These are phyloP conservation scores for Condylura cristata DNA, from an alignment of 2,113 vertebrate genomes.

Conservation along the genomic window DNA sequence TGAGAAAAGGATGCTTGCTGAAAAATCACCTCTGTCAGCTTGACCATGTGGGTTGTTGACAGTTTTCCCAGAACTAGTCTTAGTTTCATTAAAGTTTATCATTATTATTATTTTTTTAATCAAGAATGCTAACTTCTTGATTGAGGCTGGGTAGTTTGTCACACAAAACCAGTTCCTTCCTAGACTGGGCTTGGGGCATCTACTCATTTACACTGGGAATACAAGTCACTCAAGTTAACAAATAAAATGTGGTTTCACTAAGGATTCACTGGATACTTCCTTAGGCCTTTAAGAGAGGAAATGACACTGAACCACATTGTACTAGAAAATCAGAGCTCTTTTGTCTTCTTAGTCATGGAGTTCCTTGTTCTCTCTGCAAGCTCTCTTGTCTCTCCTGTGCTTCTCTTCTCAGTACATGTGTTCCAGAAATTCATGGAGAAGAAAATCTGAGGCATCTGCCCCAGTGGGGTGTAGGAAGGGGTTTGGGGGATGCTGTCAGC, in stretches of 20 bases:
- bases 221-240: background rate
- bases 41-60: background rate
- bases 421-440: background rate
- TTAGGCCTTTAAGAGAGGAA: background rate
- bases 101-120: background rate
- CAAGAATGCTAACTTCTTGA: conserved; percentile 3
- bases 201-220: background rate
- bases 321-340: background rate
- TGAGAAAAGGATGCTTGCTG: background rate
- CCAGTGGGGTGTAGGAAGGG: background rate
- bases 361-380: background rate
- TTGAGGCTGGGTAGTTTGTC: background rate
- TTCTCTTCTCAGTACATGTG: background rate
- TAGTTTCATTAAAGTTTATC: background rate
- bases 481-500: background rate
- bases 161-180: background rate
- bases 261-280: background rate
- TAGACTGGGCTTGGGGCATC: background rate
- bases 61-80: background rate
- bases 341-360: background rate
- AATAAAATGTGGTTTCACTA: background rate
- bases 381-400: too few species aligned
- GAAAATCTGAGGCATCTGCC: background rate
- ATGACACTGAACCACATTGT: fast-evolving
- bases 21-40: background rate